phyloP scores from a whole-genome alignment of 1,140 invertebrate genomes.

The Helicoverpa armigera region DNA sequence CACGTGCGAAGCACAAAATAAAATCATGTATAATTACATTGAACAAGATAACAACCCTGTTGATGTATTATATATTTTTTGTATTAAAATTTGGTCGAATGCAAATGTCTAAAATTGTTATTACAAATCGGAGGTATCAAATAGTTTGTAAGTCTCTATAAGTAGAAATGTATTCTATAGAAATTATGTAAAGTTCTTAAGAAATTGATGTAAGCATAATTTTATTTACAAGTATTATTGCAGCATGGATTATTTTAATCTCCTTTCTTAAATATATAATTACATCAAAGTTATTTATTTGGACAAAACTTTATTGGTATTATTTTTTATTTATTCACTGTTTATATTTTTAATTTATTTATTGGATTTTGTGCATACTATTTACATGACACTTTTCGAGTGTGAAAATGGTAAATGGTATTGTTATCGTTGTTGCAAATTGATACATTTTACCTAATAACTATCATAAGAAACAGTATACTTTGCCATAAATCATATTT shows the following conservation, averaged over 20 bases:
- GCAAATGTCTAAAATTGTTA: slow-evolving; percentile 28
- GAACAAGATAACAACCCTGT: slow-evolving; percentile 9
- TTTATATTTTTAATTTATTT: too few relatives aligned
- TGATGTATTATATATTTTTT: slow-evolving; percentile 39
- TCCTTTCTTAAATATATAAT: too few relatives aligned
- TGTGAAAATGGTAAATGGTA: too few relatives aligned
- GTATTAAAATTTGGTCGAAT: slow-evolving; percentile 14
- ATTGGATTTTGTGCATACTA: too few relatives aligned
- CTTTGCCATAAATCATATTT: slow-evolving; percentile 6
- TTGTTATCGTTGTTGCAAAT: too few relatives aligned
- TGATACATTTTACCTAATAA: too few relatives aligned
- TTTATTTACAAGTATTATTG: slow-evolving; percentile 11
- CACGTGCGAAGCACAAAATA: slow-evolving; percentile 32
- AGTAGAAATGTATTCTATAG: slow-evolving; percentile 15
- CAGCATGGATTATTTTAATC: background rate
- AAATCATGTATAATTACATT: background rate
- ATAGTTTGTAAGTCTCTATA: slow-evolving; percentile 28
- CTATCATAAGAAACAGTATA: background rate
- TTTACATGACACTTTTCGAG: too few relatives aligned
- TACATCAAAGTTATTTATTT: too few relatives aligned
- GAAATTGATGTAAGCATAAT: background rate
- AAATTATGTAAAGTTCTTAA: slow-evolving; percentile 17
- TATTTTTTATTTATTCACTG: too few relatives aligned
- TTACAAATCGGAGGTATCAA: slow-evolving; percentile 16
- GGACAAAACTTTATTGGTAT: too few relatives aligned